These are phyloP conservation scores for Oriolus oriolus DNA, from an alignment of 2,113 vertebrate genomes.

Conservation along the genomic window DNA sequence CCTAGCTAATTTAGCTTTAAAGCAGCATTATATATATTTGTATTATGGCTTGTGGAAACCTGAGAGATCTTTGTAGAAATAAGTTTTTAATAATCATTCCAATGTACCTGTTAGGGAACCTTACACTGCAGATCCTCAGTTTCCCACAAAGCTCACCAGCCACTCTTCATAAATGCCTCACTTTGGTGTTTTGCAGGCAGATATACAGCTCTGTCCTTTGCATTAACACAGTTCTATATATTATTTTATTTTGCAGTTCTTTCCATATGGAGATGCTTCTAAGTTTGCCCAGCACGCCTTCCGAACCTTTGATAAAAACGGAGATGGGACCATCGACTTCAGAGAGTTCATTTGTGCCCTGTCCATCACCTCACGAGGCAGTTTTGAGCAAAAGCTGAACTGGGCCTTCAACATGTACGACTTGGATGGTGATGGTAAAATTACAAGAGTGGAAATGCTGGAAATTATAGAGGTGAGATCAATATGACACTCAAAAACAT, in stretches of 20 bases:
- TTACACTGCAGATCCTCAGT: neutral
- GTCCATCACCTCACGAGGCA: constrained; percentile 96
- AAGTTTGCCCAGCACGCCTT: constrained; percentile 98
- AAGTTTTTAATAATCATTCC: neutral
- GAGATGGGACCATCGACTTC: constrained; percentile 98
- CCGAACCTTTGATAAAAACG: constrained; percentile 97
- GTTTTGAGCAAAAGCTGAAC: constrained; percentile 98
- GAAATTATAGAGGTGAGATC: constrained; percentile 94
- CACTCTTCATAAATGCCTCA: neutral
- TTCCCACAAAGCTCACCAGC: neutral
- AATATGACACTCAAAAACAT: neutral
- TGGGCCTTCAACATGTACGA: constrained; percentile 99
- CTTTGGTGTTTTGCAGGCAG: neutral
- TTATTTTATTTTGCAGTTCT: constrained; percentile 81
- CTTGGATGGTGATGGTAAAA: constrained; percentile 96
- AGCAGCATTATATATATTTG: neutral
- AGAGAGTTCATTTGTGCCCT: constrained; percentile 98
- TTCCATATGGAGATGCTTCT: constrained; percentile 94
- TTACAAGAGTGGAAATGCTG: constrained; percentile 97
- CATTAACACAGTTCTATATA: neutral
- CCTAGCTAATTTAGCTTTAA: neutral
- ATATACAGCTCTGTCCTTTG: neutral
- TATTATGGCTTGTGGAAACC: neutral
- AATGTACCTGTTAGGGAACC: neutral
- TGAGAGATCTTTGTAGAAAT: neutral